These are phyloP conservation scores for Scatophagus argus DNA, from an alignment of 2,113 vertebrate species.

Conservation along the genomic window DNA sequence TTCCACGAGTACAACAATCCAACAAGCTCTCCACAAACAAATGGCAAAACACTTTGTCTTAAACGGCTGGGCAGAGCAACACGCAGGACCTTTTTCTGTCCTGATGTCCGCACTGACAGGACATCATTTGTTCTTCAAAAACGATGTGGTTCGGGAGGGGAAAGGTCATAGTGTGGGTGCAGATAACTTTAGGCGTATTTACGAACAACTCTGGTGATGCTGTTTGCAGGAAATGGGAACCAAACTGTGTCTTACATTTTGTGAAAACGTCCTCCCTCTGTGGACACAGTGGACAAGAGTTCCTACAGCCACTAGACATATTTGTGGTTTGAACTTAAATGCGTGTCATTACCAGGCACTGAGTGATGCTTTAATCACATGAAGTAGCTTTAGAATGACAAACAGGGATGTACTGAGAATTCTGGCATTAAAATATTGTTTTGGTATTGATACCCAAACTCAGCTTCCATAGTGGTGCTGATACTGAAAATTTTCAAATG, in stretches of 20 bases:
- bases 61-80: background rate
- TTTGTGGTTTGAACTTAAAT: background rate
- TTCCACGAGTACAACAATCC: background rate
- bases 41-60: background rate
- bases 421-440: background rate
- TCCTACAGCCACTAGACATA: background rate
- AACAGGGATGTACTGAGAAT: background rate
- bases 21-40: background rate
- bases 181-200: background rate
- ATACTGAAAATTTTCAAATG: background rate
- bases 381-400: background rate
- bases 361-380: too few species aligned
- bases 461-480: background rate
- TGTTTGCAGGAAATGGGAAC: background rate
- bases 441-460: background rate
- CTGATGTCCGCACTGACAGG: too few species aligned
- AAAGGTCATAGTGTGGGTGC: too few species aligned
- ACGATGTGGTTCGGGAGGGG: too few species aligned
- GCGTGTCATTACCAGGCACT: too few species aligned
- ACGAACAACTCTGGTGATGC: background rate
- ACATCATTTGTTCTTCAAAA: background rate
- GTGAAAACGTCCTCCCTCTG: background rate
- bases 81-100: too few species aligned
- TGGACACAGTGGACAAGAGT: background rate
- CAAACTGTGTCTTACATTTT: background rate